phyloP scores from a whole-genome alignment of 1,140 invertebrate species.

The Heliconius eleuchia region DNA sequence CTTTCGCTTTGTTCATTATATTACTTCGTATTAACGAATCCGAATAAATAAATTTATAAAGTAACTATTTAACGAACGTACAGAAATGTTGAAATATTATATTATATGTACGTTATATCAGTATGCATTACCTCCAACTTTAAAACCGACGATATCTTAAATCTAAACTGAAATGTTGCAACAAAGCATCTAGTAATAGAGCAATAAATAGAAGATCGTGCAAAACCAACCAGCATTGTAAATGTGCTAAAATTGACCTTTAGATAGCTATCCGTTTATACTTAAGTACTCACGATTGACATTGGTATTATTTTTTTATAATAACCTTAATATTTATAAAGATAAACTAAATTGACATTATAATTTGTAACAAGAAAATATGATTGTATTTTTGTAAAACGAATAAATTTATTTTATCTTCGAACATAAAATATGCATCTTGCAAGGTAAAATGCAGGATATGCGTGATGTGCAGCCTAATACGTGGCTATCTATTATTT shows the following conservation, averaged over 20 bases:
- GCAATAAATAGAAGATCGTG: constrained; percentile 15
- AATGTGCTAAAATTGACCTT: constrained; percentile 12
- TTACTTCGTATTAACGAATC: no score
- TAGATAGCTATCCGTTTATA: not conserved
- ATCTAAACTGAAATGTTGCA: constrained; percentile 17
- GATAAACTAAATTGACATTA: not conserved
- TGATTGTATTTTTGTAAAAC: not conserved
- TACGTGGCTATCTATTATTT: no score
- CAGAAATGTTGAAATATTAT: not conserved
- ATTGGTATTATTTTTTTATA: not conserved
- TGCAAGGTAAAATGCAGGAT: no score
- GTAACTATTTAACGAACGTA: not conserved
- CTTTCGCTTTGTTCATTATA: no score
- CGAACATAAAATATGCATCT: no score
- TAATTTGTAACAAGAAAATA: not conserved
- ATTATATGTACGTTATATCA: not conserved
- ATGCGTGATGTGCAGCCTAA: no score
- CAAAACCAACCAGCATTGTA: constrained; percentile 5
- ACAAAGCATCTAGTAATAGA: constrained; percentile 7
- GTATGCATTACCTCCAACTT: not conserved
- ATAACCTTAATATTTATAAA: constrained; percentile 2
- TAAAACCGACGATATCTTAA: not conserved
- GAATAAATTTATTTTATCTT: no score
- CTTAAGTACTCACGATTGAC: constrained; percentile 10
- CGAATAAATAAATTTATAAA: no score